Base-by-base conservation (phyloP, 2,113 vertebrate species). In the Thunnus maccoyii region DNA sequence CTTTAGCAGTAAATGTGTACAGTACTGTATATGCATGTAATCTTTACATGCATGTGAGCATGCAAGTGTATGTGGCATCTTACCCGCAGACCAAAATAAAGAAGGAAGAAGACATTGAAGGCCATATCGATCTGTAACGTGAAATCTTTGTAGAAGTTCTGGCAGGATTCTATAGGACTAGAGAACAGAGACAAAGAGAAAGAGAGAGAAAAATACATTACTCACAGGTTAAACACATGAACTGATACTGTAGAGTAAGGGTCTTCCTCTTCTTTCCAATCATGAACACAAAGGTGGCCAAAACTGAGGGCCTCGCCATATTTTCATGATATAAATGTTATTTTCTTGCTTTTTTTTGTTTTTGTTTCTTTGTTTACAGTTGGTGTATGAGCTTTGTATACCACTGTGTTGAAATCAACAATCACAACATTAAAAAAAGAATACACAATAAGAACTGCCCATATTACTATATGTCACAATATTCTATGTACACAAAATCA, bases 141-240 rank as follows among this genome's bases (percentile, higher is more conserved):
- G 96, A 99, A 98, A 94, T 99, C 98, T 95, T 98, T 96, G 96
- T 99, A 99, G 97, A 99, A 99, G 96, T 98, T 97, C 96, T 99
- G 98, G 95, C 98, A 99, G 96, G 98, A 98, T 95, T 99, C 98
- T 97, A 99, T 99, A 87, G 98, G 98, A 93, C 98, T 99, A 93
- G 86, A 94, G 90, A 79, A 68, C 3, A 85, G 11, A 77, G 7
- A 73, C 3, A 89, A 22, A 85, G 25, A 81, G 2, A 71, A 4
- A 80, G 8, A 60, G n/a, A 47, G 18, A 73, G 76, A 41, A 20
- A 30, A 52, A n/a, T 18, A 54, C 9, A 18, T 73, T 66, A 81
- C 41, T 51, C 30, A 17, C 78, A 11, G 7, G 51, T 69, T 14
- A 72, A 57, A 64, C 3, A 36, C 13, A 20, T 73, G 11, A 64